Conservation (phyloP, 2,797 vertebrate genomes). For the Linurgus olivaceus region DNA sequence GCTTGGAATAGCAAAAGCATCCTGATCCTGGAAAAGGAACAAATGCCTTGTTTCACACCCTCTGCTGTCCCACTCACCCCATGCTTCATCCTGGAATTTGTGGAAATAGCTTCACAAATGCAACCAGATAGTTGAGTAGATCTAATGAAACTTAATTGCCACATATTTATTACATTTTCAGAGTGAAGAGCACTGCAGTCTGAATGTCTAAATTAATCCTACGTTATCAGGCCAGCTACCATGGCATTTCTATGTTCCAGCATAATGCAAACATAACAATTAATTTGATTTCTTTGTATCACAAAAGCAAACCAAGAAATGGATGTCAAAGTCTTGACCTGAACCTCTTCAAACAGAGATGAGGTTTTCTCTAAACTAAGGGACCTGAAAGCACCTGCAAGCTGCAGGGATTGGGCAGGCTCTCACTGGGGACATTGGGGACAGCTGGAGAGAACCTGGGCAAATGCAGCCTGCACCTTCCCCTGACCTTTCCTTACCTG, state of each 20-base stretch:
- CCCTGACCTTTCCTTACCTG: background rate
- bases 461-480: background rate
- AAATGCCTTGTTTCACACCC: background rate
- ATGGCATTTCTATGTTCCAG: constrained; percentile 25
- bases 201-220: constrained; percentile 37
- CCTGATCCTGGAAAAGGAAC: background rate
- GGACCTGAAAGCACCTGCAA: background rate
- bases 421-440: accelerated
- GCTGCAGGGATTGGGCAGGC: background rate
- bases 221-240: background rate
- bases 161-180: constrained; percentile 24
- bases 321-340: background rate
- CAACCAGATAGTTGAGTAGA: constrained; percentile 18
- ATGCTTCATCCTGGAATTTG: background rate
- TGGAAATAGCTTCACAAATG: background rate
- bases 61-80: background rate
- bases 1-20: background rate
- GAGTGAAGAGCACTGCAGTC: background rate
- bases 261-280: background rate
- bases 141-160: constrained; percentile 34
- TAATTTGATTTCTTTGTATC: constrained; percentile 10
- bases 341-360: background rate
- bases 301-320: background rate
- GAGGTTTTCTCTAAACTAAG: background rate
- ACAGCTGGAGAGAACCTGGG: background rate